phyloP scores from a whole-genome alignment of 2,113 vertebrate species.

The Clarias batrachus region DNA sequence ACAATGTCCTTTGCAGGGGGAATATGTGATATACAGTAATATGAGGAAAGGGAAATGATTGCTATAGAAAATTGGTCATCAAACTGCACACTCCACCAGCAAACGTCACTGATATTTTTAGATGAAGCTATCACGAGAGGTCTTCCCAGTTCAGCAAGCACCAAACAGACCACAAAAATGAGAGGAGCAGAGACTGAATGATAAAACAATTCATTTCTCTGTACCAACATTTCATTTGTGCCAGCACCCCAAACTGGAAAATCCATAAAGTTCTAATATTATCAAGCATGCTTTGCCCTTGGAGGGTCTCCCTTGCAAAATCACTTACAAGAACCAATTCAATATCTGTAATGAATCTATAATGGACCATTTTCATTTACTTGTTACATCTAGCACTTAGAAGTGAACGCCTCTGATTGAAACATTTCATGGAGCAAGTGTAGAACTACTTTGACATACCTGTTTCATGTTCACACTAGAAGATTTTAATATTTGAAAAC shows the following conservation, averaged over 20 bases:
- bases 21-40: background rate
- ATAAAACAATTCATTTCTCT: conserved; percentile 18
- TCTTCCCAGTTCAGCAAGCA: conserved; percentile 27
- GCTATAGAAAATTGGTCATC: conserved; percentile 9
- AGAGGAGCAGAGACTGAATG: background rate
- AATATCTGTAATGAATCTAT: background rate
- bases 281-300: conserved; percentile 7
- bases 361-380: background rate
- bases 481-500: background rate
- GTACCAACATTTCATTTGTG: conserved; percentile 4
- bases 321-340: background rate
- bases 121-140: conserved; percentile 20
- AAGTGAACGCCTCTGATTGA: background rate
- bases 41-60: background rate
- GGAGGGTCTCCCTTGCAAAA: background rate
- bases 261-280: background rate
- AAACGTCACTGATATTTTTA: conserved; percentile 25
- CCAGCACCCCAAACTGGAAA: background rate
- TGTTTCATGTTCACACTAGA: background rate
- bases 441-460: background rate
- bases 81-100: background rate
- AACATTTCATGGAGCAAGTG: background rate
- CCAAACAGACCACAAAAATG: conserved; percentile 9
- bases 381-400: background rate
- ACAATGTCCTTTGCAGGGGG: background rate